These are phyloP conservation scores for Urocolius indicus DNA, from an alignment of 2,113 vertebrate genomes.

Conservation along the genomic window DNA sequence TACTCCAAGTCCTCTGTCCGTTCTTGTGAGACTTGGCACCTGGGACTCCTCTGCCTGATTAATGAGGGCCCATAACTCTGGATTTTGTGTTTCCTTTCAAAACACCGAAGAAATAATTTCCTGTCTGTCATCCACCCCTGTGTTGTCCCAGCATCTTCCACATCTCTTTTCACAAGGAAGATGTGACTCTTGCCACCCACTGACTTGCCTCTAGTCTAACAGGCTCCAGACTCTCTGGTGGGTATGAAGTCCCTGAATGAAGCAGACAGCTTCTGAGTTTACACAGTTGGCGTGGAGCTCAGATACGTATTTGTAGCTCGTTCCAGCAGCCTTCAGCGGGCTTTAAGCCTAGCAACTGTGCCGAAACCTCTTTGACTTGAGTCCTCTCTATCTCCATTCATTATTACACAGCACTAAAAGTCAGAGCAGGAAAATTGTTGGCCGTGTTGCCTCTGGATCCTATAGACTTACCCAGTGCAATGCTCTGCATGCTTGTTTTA, in stretches of 20 bases:
- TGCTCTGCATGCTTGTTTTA: not conserved
- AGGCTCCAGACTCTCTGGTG: not conserved
- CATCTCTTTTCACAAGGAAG: slow-evolving; percentile 1
- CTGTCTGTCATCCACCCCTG: not conserved
- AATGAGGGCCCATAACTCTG: slow-evolving; percentile 38
- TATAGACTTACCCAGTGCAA: not conserved
- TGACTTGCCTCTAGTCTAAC: not conserved
- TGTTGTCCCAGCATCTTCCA: not conserved
- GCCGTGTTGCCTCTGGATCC: not conserved
- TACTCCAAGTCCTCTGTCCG: not conserved
- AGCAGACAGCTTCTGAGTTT: slow-evolving; percentile 59
- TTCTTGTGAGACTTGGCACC: not conserved
- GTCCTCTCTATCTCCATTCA: not conserved
- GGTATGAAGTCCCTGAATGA: slow-evolving; percentile 47
- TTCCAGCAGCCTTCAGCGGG: slow-evolving; percentile 52
- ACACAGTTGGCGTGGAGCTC: slow-evolving; percentile 48
- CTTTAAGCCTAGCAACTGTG: slow-evolving; percentile 38
- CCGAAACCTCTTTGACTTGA: not conserved
- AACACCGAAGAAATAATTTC: not conserved
- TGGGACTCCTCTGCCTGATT: not conserved
- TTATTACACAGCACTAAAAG: slow-evolving; percentile 1
- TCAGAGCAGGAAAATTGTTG: not conserved
- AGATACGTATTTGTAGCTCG: slow-evolving; percentile 39
- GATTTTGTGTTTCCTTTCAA: slow-evolving; percentile 43
- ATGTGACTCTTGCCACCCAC: slow-evolving; percentile 5